These are phyloP conservation scores for Dynastes tityus DNA, from an alignment of 2,888 invertebrate genomes.

Conservation along the genomic window DNA sequence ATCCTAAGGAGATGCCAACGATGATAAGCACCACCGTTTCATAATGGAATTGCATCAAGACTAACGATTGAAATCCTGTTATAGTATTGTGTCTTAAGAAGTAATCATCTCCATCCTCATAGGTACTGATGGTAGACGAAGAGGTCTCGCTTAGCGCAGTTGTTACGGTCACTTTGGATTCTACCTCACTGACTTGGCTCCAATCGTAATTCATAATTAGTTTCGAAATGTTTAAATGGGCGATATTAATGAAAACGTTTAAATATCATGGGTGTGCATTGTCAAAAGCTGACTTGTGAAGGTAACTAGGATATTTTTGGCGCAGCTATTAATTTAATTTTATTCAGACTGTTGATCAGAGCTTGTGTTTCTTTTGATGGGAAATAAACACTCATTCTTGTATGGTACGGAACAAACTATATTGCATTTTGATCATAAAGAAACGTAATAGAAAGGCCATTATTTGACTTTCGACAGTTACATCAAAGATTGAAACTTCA, in stretches of 20 bases:
- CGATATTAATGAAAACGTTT: not conserved
- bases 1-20: conserved; percentile 47
- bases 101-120: conserved; percentile 36
- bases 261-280: not conserved
- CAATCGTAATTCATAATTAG: not conserved
- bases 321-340: no score
- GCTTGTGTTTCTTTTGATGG: no score
- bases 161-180: not conserved
- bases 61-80: conserved; percentile 37
- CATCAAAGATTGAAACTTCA: no score
- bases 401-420: no score
- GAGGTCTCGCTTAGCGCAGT: not conserved
- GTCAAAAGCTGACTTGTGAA: not conserved
- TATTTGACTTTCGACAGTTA: no score
- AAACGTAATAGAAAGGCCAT: no score
- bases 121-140: not conserved
- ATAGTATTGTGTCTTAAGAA: conserved; percentile 26
- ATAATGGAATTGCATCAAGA: conserved; percentile 45
- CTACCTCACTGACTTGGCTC: not conserved
- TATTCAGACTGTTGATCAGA: no score
- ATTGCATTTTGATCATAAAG: no score
- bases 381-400: no score
- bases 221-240: no score
- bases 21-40: conserved; percentile 32
- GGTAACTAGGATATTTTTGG: not conserved